These are phyloP conservation scores for Etheostoma perlongum DNA, from an alignment of 2,797 vertebrate species.

Conservation along the genomic window DNA sequence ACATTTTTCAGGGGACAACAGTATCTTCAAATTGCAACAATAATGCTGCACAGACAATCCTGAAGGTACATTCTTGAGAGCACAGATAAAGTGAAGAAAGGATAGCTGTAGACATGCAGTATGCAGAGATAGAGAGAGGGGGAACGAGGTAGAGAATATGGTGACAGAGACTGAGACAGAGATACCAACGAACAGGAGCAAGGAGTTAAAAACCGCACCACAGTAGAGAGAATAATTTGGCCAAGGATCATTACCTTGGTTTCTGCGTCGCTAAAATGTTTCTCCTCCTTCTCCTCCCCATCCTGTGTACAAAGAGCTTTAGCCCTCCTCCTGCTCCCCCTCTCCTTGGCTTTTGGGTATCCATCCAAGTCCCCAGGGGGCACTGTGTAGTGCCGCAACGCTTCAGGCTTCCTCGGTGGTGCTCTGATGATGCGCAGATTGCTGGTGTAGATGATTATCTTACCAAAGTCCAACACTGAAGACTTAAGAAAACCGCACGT, in stretches of 20 bases:
- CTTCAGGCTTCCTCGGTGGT: slow-evolving; percentile 86
- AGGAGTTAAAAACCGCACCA: slow-evolving; percentile 50
- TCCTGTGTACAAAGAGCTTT: slow-evolving; percentile 47
- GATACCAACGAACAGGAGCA: slow-evolving; percentile 27
- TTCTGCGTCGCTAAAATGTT: slow-evolving; percentile 50
- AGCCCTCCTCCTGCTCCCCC: slow-evolving; percentile 61
- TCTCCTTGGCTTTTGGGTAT: slow-evolving; percentile 71
- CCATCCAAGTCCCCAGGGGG: slow-evolving; percentile 76
- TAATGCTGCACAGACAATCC: slow-evolving; percentile 13
- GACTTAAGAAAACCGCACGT: slow-evolving; percentile 66
- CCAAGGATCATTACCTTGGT: slow-evolving; percentile 72
- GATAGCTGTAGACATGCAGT: slow-evolving; percentile 13
- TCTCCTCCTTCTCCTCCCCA: slow-evolving; percentile 55
- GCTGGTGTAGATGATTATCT: slow-evolving; percentile 98
- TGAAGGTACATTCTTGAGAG: slow-evolving; percentile 21
- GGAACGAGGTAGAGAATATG: background rate
- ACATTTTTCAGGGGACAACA: no score
- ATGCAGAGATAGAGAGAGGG: slow-evolving; percentile 10
- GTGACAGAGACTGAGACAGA: background rate
- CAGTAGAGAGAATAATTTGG: slow-evolving; percentile 59
- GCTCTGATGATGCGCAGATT: slow-evolving; percentile 95
- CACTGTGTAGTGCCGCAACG: slow-evolving; percentile 48
- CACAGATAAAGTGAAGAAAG: slow-evolving; percentile 19
- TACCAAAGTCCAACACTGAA: slow-evolving; percentile 93
- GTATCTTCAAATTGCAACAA: slow-evolving; percentile 24